phyloP scores from a whole-genome alignment of 92 coral and sea anemone genomes.

The Desmophyllum pertusum region DNA sequence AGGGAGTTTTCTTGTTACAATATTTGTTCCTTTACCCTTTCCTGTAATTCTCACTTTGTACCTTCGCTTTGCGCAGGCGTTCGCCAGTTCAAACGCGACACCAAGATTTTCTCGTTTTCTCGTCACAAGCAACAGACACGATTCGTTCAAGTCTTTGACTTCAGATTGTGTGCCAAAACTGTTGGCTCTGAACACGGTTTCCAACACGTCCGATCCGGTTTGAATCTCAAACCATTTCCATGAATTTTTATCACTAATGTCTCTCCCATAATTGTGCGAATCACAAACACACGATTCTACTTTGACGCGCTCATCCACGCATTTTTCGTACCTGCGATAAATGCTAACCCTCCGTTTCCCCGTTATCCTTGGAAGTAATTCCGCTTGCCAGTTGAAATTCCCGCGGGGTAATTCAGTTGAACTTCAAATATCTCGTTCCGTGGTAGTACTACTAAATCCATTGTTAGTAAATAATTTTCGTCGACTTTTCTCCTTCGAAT shows the following conservation, averaged over 20 bases:
- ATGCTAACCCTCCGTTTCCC: conserved; percentile 82
- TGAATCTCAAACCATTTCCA: conserved; percentile 70
- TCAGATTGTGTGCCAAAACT: conserved; percentile 79
- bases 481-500: conserved; percentile 73
- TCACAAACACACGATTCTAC: conserved; percentile 83
- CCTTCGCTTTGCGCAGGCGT: conserved; percentile 68
- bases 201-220: conserved; percentile 59
- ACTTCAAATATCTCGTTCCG: conserved; percentile 78
- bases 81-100: conserved; percentile 73
- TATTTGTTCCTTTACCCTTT: conserved; percentile 62
- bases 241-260: conserved; percentile 24
- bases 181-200: conserved; percentile 57
- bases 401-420: conserved; percentile 63
- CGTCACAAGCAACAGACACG: conserved; percentile 77
- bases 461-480: conserved; percentile 67
- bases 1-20: conserved; percentile 67
- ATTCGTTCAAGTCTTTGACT: conserved; percentile 71
- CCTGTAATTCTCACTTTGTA: conserved; percentile 74
- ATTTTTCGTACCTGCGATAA: conserved; percentile 79
- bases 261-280: conserved; percentile 49
- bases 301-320: conserved; percentile 76
- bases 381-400: conserved; percentile 2
- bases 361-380: conserved; percentile 42
- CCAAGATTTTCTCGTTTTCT: conserved; percentile 71
- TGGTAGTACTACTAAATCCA: conserved; percentile 88